Evolutionary conservation across 2,113 vertebrate species (phyloP), one percentile per base, ranked within the genome.

Genomic region (Oxygymnocypris stewartii): DNA sequence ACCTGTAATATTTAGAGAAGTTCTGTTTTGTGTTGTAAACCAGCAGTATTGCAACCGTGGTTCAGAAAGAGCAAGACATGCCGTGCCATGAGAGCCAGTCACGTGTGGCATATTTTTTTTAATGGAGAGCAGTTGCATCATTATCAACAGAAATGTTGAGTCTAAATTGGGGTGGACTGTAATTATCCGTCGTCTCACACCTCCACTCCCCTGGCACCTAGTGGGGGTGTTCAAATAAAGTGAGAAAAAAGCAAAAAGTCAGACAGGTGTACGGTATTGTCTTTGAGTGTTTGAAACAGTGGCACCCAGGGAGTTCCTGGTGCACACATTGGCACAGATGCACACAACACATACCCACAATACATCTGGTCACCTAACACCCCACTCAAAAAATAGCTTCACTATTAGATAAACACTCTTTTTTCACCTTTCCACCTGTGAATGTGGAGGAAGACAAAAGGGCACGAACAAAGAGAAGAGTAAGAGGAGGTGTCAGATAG

Each of bases 1-100:
- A 57, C 76, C 37, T 83, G 79, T 77, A 82, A 87, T 88, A 86
- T 89, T 86, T 81, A 87, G 74, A 86, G 61, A 89, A 35, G 47
- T 49, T 82, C 71, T 84, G 20, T 74, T 71, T 67, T 42, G 84
- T 85, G 69, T 47, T 65, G 80, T 88, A 28, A 85, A 86, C 85
- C 84, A 89, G 86, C 87, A 88, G 71, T 57, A 20, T 25, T 49
- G 65, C 65, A 79, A 85, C 54, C 85, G 76, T 84, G 80, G 35
- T 76, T 84, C 59, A 80, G 67, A 89, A 84, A 79, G 51, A 73
- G 83, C 82, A 77, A 25, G 25, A 18, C 44, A 77, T 16, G 44
- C 25, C 3, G n/a, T n/a, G n/a, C n/a, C n/a, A 8, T 31, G 23
- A 78, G 75, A 78, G 25, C 14, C 25, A 42, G 54, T 42, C 40